phyloP scores from a whole-genome alignment of 2,797 vertebrate species.

The Poeciliopsis infans region DNA sequence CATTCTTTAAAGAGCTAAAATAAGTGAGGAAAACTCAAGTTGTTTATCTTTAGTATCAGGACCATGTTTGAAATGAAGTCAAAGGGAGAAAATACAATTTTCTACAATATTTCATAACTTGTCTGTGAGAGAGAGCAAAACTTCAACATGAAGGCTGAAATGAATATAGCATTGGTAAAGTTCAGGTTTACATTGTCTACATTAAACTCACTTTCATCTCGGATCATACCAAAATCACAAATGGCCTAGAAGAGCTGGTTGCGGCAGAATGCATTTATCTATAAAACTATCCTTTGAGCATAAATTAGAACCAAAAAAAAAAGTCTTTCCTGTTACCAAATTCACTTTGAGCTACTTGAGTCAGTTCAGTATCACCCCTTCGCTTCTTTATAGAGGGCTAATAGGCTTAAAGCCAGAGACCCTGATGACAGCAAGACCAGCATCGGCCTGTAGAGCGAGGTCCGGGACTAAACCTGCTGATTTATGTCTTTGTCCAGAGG shows the following conservation, averaged over 20 bases:
- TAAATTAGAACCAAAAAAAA: not conserved
- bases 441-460: not conserved
- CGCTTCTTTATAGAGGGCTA: conserved; percentile 44
- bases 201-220: not conserved
- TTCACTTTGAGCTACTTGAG: conserved; percentile 3
- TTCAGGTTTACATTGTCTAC: too few species aligned
- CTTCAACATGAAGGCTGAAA: not conserved
- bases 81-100: not conserved
- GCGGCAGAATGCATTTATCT: too few species aligned
- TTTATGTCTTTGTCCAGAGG: conserved; percentile 59
- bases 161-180: not conserved
- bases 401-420: conserved; percentile 27
- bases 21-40: not conserved
- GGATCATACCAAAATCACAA: too few species aligned
- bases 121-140: not conserved
- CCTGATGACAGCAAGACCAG: conserved; percentile 43
- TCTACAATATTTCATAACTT: not conserved
- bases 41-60: not conserved
- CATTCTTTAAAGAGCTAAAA: not conserved
- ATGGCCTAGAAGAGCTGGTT: too few species aligned
- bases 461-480: conserved; percentile 51
- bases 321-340: not conserved
- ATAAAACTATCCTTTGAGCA: not conserved
- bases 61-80: not conserved
- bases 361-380: conserved; percentile 9